Percentiles rank a stretch among this genome's conserved stretches.
phyloP scores from a whole-genome alignment of 2,888 invertebrate species.

The Netelia fuscicornis region DNA sequence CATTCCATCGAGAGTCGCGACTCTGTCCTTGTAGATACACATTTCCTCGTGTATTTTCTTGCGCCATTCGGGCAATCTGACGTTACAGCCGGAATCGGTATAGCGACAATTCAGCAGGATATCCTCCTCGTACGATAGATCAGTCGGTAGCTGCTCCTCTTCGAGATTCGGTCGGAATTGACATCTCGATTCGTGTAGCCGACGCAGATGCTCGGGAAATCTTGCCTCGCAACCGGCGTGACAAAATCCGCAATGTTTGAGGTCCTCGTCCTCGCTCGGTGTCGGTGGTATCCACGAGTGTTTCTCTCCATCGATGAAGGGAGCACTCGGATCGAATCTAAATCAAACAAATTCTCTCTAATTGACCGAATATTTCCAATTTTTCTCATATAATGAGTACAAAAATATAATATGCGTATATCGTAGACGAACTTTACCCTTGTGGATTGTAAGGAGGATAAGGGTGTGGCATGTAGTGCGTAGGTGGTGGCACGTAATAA shows the following conservation, averaged over 20 bases:
- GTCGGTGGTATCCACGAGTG: conserved; percentile 60
- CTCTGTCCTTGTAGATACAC: conserved; percentile 76
- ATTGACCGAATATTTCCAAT: background rate
- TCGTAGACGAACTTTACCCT: conserved; percentile 44
- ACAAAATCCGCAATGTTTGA: conserved; percentile 75
- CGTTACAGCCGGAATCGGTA: conserved; percentile 75
- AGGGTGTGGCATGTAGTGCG: conserved; percentile 75
- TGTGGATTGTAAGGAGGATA: conserved; percentile 68
- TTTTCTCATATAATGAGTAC: background rate
- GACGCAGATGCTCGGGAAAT: conserved; percentile 67
- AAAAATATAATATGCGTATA: background rate
- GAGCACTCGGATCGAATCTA: conserved; percentile 74
- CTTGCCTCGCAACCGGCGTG: conserved; percentile 78
- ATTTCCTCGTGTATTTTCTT: conserved; percentile 76
- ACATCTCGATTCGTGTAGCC: conserved; percentile 74
- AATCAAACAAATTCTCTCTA: background rate
- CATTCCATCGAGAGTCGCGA: conserved; percentile 71
- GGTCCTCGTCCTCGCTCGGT: conserved; percentile 71
- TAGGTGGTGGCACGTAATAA: conserved; percentile 70
- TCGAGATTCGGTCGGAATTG: conserved; percentile 79
- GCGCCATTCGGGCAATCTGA: conserved; percentile 75
- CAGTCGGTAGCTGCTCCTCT: conserved; percentile 76
- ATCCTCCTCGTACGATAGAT: conserved; percentile 70
- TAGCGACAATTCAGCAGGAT: conserved; percentile 75
- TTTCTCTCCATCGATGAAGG: conserved; percentile 76